Conservation (phyloP, 1,140 invertebrate species). For the Limonius californicus region DNA sequence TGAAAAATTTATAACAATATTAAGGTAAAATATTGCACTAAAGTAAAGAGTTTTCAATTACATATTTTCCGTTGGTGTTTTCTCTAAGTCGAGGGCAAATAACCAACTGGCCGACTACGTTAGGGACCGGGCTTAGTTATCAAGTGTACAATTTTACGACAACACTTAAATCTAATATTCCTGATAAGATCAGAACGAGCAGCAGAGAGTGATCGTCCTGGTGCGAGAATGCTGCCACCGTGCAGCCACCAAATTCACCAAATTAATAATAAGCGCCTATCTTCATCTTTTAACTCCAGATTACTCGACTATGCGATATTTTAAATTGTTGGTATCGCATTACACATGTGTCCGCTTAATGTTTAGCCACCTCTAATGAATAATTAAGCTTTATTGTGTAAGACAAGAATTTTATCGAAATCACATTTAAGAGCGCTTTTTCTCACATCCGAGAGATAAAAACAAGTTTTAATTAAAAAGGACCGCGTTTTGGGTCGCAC, state of each 20-base stretch:
- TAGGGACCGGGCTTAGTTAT: conserved; percentile 26
- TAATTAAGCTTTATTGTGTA: too few relatives aligned
- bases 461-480: too few relatives aligned
- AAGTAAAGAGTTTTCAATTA: too few relatives aligned
- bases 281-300: conserved; percentile 27
- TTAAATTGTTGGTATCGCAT: background rate
- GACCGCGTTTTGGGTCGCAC: too few relatives aligned
- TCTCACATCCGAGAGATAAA: too few relatives aligned
- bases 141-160: conserved; percentile 33
- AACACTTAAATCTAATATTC: conserved; percentile 33
- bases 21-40: too few relatives aligned
- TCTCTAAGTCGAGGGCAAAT: background rate
- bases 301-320: background rate
- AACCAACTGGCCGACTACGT: conserved; percentile 14
- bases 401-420: too few relatives aligned
- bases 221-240: conserved; percentile 33
- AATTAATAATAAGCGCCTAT: conserved; percentile 31
- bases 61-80: too few relatives aligned
- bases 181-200: conserved; percentile 29
- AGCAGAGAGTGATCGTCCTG: conserved; percentile 31
- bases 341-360: too few relatives aligned
- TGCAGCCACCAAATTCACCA: conserved; percentile 29
- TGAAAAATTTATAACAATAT: background rate
- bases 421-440: too few relatives aligned
- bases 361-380: too few relatives aligned